A percentile compares a stretch with the other conserved stretches of the same genome.
Evolutionary conservation across 2,888 invertebrate genomes (phyloP).

Genomic region (Clitarchus hookeri): DNA sequence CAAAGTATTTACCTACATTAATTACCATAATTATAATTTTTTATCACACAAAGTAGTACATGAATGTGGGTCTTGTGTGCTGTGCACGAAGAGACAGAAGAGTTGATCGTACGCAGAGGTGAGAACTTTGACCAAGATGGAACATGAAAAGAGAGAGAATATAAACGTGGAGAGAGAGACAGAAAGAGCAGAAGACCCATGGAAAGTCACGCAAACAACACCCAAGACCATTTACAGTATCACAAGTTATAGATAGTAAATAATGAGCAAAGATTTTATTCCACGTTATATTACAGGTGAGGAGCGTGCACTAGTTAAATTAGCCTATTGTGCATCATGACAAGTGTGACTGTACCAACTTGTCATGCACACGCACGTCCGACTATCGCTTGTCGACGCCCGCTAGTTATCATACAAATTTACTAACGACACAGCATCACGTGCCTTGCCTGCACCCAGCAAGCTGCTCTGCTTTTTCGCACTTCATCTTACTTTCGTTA

Average conservation of each 20-base stretch:
- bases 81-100: constrained; percentile 27
- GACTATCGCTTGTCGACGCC: not conserved
- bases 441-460: not conserved
- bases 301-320: constrained; percentile 10
- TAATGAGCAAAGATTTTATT: constrained; percentile 38
- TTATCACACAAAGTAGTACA: constrained; percentile 45
- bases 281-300: not conserved
- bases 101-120: not conserved
- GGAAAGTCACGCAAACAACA: constrained; percentile 21
- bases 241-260: constrained; percentile 34
- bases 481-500: not conserved
- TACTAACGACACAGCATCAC: constrained; percentile 10
- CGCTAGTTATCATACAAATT: constrained; percentile 17
- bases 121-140: not conserved
- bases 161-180: constrained; percentile 3
- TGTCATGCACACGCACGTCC: not conserved
- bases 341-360: not conserved
- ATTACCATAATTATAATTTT: constrained; percentile 25
- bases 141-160: not conserved
- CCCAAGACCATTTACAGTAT: constrained; percentile 25
- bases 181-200: constrained; percentile 2
- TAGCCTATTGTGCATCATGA: not conserved
- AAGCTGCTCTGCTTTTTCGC: not conserved
- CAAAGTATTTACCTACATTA: constrained; percentile 40
- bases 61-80: constrained; percentile 41